Conservation (phyloP, 2,888 invertebrate genomes). For the Agrotis ipsilon region DNA sequence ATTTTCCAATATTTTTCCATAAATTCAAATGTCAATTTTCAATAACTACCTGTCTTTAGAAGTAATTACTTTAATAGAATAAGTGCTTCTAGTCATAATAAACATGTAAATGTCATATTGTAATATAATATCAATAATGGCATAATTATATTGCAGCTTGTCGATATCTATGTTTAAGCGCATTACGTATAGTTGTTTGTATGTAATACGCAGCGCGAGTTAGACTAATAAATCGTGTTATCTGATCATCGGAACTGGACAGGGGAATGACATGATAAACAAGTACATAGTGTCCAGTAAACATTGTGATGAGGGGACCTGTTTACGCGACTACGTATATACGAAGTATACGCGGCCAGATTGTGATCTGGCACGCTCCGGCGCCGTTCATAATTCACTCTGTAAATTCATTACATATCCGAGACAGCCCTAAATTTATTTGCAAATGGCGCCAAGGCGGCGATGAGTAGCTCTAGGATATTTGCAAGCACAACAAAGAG, state of each 20-base stretch:
- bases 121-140: constrained; percentile 62
- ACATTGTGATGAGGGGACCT: constrained; percentile 81
- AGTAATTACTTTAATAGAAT: constrained; percentile 63
- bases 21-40: constrained; percentile 57
- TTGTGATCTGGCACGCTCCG: constrained; percentile 85
- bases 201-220: constrained; percentile 47
- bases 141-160: constrained; percentile 57
- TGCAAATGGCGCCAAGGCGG: constrained; percentile 86
- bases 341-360: constrained; percentile 77
- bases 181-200: constrained; percentile 32
- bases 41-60: constrained; percentile 57
- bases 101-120: constrained; percentile 62
- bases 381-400: constrained; percentile 87
- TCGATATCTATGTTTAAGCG: constrained; percentile 43
- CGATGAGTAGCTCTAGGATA: constrained; percentile 85
- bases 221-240: constrained; percentile 71
- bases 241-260: constrained; percentile 70
- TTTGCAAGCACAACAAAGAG: constrained; percentile 83
- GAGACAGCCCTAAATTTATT: constrained; percentile 90
- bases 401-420: constrained; percentile 87
- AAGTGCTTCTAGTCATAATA: constrained; percentile 59
- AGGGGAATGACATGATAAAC: constrained; percentile 76
- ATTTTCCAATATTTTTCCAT: constrained; percentile 61
- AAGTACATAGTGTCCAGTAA: constrained; percentile 69
- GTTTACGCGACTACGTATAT: constrained; percentile 73